Percentiles rank a stretch among this genome's conserved stretches.
phyloP scores from a whole-genome alignment of 2,113 vertebrate species.

The Gambusia affinis region DNA sequence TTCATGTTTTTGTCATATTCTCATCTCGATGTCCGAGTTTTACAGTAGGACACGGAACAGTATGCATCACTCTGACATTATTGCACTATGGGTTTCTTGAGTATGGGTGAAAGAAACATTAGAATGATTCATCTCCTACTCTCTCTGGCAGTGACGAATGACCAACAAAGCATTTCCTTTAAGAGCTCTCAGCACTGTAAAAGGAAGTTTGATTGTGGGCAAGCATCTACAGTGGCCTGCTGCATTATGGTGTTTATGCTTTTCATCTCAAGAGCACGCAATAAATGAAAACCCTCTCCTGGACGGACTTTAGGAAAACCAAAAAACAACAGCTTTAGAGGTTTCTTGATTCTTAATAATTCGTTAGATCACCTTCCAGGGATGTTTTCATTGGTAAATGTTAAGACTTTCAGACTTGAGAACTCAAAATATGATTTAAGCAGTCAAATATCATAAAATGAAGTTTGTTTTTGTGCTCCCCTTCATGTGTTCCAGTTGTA shows the following conservation, averaged over 20 bases:
- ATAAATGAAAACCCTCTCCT: accelerated
- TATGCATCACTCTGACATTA: conserved; percentile 48
- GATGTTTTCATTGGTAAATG: neutral
- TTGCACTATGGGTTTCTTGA: conserved; percentile 51
- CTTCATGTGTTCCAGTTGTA: neutral
- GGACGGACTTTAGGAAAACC: neutral
- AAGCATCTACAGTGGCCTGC: conserved; percentile 16
- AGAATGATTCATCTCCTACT: conserved; percentile 63
- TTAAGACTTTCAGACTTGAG: neutral
- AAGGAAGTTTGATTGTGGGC: conserved; percentile 34
- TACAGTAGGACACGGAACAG: conserved; percentile 13
- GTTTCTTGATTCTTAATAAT: neutral
- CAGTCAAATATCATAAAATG: neutral
- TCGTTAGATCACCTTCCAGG: neutral
- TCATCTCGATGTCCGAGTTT: neutral
- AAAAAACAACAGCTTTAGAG: too few species aligned
- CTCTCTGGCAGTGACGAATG: conserved; percentile 57
- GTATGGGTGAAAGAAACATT: conserved; percentile 53
- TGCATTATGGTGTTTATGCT: neutral
- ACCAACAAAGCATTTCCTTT: conserved; percentile 46
- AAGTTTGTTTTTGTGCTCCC: neutral
- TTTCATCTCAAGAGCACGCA: conserved; percentile 3
- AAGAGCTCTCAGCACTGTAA: conserved; percentile 46
- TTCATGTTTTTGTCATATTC: neutral
- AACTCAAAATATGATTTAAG: neutral